Conservation (phyloP, 1,140 invertebrate species). For the Nasonia giraulti region DNA sequence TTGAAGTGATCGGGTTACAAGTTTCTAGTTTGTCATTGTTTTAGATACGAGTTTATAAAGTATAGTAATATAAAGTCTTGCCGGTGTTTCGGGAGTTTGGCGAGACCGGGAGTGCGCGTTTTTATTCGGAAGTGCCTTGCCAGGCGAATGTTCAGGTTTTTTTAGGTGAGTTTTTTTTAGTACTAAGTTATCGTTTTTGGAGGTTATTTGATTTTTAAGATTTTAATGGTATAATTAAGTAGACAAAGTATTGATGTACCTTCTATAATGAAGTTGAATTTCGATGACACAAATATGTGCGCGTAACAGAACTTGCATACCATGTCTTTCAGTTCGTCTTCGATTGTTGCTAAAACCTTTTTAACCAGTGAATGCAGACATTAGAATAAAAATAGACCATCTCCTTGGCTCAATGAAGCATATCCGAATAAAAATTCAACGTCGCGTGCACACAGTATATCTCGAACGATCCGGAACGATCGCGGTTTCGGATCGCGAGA, state of each 20-base stretch:
- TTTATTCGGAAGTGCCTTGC: not conserved
- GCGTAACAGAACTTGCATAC: not conserved
- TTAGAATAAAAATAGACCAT: not conserved
- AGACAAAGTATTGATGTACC: no score
- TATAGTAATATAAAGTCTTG: not conserved
- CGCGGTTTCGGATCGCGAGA: not conserved
- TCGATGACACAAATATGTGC: not conserved
- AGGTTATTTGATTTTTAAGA: no score
- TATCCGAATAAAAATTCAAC: not conserved
- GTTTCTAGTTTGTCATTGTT: not conserved
- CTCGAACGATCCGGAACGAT: slow-evolving; percentile 13
- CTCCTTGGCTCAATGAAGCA: not conserved
- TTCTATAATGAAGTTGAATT: not conserved
- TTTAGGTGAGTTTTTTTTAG: slow-evolving; percentile 32
- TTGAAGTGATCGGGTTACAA: no score
- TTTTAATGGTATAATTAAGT: no score
- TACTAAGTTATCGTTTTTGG: not conserved
- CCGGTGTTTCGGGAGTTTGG: not conserved
- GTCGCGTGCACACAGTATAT: not conserved
- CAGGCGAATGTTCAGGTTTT: slow-evolving; percentile 32
- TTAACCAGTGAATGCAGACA: not conserved
- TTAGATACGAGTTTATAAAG: not conserved
- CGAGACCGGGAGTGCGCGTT: slow-evolving; percentile 24
- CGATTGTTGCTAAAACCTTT: not conserved
- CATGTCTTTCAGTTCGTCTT: not conserved